Conservation (phyloP, 2,797 vertebrate genomes). For the Petrocephalus sullivani region DNA sequence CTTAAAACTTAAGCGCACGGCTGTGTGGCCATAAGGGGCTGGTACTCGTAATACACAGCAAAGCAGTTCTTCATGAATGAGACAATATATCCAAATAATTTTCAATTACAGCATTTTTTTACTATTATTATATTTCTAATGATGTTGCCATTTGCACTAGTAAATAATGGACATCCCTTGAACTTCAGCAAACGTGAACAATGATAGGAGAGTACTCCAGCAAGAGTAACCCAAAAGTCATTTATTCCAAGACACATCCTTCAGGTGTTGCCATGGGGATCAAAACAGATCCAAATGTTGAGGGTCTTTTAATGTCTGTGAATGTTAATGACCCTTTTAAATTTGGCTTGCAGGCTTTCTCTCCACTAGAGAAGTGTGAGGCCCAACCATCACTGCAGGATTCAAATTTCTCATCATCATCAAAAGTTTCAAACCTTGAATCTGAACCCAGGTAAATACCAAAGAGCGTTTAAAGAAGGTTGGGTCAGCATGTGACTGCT, state of each 20-base stretch:
- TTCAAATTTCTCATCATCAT: slow-evolving; percentile 9
- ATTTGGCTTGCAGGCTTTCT: slow-evolving; percentile 7
- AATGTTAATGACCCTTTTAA: slow-evolving; percentile 19
- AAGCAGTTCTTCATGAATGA: background rate
- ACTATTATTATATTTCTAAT: background rate
- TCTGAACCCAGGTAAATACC: background rate
- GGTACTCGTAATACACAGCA: background rate
- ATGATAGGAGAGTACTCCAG: background rate
- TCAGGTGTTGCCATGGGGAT: slow-evolving; percentile 18
- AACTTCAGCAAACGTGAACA: background rate
- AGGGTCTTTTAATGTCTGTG: slow-evolving; percentile 12
- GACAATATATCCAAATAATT: background rate
- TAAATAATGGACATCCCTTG: background rate
- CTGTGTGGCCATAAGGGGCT: background rate
- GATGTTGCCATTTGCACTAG: background rate
- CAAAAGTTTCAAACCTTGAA: background rate
- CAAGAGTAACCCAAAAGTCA: background rate
- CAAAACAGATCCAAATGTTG: slow-evolving; percentile 4
- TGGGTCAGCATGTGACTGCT: background rate
- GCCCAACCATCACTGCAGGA: background rate
- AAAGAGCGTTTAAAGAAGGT: background rate
- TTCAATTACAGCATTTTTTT: background rate
- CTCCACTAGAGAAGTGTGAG: background rate
- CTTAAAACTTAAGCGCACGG: background rate
- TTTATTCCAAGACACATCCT: background rate